Base-by-base conservation (phyloP, 35 echinoderm and acorn worm species). In the Acanthaster planci region DNA sequence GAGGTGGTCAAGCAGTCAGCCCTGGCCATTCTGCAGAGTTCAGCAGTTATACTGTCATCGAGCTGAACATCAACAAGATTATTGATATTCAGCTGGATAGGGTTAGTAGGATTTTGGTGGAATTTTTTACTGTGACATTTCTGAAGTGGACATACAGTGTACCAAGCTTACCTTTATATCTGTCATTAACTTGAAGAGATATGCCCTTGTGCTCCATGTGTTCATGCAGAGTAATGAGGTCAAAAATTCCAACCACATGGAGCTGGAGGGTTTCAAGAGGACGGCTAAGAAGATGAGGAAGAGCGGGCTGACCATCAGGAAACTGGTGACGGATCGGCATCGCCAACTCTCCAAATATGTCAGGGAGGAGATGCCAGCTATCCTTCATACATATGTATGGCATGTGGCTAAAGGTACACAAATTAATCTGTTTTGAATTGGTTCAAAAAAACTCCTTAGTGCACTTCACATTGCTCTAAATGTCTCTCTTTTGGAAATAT, bases 1-100 rank as follows among this genome's bases (percentile, higher is more conserved):
- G 88, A 0, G 93, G 88, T 91, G 93, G 76, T 4, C n/a, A 88
- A 37, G 84, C 84, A 38, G 93, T 91, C 38, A 95, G 93, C 50
- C 88, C 93, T 5, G 93, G 93, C 1, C 93, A 95, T 51, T 87
- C 84, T 30, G 93, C 93, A 6, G 87, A 95, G 39, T 95, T 78
- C 80, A 88, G 93, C 5, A 36, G 53, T 0, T 95, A 95, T 37
- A 87, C 84, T 0, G 52, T 82, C 5, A 79, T 95, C 37, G 93
- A 95, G 51, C 79, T 79, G 35, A 78, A 50, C 1, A 17, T 79
- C 12, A 84, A 84, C 67, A 91, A 95, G 57, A 80, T 95, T 82
- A 57, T 95, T 21, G 84, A 95, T 80, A 17, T 95, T 3, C 38
- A 91, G 67, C 29, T 95, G 1, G 93, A 91, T 10, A 88, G 87